A percentile compares a stretch with the other conserved stretches of the same genome.
These are phyloP conservation scores for Telenomus remus DNA, from an alignment of 1,140 invertebrate species.

Conservation along the genomic window DNA sequence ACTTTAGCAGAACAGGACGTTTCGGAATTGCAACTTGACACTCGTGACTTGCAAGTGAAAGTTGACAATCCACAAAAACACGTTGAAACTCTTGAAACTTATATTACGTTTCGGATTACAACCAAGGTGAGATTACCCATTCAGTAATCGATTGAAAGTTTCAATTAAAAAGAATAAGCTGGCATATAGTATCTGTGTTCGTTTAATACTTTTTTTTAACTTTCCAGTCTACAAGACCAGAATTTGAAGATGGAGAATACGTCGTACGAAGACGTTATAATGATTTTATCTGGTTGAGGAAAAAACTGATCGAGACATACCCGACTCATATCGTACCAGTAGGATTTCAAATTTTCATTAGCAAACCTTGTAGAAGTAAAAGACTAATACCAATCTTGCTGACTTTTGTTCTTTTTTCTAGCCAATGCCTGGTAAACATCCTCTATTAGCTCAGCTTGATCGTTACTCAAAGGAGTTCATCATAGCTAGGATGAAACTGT, in stretches of 20 bases:
- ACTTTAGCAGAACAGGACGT: slow-evolving; percentile 78
- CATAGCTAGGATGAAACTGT: slow-evolving; percentile 80
- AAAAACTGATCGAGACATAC: slow-evolving; percentile 81
- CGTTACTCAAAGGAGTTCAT: slow-evolving; percentile 86
- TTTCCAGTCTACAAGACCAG: slow-evolving; percentile 79
- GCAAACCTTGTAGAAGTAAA: background rate
- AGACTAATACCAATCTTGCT: too few species aligned
- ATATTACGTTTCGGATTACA: slow-evolving; percentile 83
- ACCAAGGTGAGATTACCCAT: slow-evolving; percentile 76
- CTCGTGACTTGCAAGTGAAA: slow-evolving; percentile 80
- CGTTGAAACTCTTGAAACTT: slow-evolving; percentile 84
- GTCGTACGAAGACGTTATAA: slow-evolving; percentile 83
- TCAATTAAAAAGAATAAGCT: too few species aligned
- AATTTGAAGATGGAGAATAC: slow-evolving; percentile 82
- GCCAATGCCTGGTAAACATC: slow-evolving; percentile 85
- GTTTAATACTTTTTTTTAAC: background rate
- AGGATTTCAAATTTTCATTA: slow-evolving; percentile 62
- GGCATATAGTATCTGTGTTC: too few species aligned
- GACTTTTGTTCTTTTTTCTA: slow-evolving; percentile 67
- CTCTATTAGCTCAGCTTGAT: slow-evolving; percentile 82
- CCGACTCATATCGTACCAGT: slow-evolving; percentile 84
- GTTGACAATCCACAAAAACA: slow-evolving; percentile 89
- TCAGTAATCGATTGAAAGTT: too few species aligned
- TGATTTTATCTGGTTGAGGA: slow-evolving; percentile 84
- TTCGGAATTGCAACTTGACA: slow-evolving; percentile 76